Conservation (phyloP, 2,113 vertebrate species). For the Tautogolabrus adspersus region DNA sequence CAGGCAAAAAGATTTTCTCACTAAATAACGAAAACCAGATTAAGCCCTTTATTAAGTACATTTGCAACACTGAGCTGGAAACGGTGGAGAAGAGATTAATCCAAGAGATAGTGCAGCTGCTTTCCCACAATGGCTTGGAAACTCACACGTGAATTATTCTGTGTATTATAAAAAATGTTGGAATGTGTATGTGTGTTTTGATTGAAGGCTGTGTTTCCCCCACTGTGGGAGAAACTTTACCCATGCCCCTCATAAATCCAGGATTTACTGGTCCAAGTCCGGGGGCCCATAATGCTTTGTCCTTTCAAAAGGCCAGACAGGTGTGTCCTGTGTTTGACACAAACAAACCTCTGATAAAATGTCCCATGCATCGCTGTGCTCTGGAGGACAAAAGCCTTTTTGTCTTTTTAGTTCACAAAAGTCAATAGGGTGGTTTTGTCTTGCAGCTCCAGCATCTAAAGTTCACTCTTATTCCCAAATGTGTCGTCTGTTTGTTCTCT, state of each 20-base stretch:
- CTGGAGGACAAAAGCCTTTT: slow-evolving; percentile 58
- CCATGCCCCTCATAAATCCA: slow-evolving; percentile 2
- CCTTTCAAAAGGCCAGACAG: slow-evolving; percentile 11
- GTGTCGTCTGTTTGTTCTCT: slow-evolving; percentile 49
- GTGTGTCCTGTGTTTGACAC: slow-evolving; percentile 20
- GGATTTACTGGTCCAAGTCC: background rate
- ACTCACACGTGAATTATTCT: background rate
- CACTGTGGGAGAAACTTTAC: background rate
- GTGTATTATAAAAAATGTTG: background rate
- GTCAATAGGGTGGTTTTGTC: slow-evolving; percentile 58
- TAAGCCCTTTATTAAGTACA: background rate
- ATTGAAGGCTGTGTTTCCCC: background rate
- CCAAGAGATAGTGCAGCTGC: slow-evolving; percentile 9
- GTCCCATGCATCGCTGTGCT: slow-evolving; percentile 16
- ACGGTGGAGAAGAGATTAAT: background rate
- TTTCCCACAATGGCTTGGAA: slow-evolving; percentile 17
- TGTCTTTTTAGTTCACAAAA: slow-evolving; percentile 46
- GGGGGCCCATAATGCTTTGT: background rate
- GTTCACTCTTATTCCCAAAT: slow-evolving; percentile 46
- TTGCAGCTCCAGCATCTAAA: slow-evolving; percentile 19
- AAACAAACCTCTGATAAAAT: slow-evolving; percentile 37
- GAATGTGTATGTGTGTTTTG: background rate
- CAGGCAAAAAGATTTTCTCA: background rate
- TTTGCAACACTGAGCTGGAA: background rate
- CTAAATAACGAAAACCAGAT: background rate